Base-by-base conservation (phyloP, 2,888 invertebrate species). In the Heteromurus nitidus region DNA sequence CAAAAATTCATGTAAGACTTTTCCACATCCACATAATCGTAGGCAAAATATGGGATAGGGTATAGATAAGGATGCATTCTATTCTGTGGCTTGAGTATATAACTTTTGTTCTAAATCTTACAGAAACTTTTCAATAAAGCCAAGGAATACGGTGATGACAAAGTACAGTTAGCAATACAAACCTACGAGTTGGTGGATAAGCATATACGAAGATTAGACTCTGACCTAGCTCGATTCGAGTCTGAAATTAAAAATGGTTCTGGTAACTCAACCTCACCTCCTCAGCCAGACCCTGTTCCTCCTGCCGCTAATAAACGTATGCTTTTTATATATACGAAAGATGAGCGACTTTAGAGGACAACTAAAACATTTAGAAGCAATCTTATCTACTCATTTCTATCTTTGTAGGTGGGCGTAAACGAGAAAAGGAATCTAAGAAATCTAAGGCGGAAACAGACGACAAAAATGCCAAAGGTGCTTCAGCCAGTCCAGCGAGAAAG, bases 111-210 rank as follows among this genome's bases (percentile, higher is more conserved):
- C n/a, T n/a, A n/a, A n/a, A n/a, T n/a, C n/a, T n/a, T n/a, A n/a
- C 94, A 96, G 89, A 94, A 94, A 82, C 90, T 96, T 76, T 98
- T 97, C 88, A 95, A 95, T 87, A 97, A 97, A 90, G 97, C 97
- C 16, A 96, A 96, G 88, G 97, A 97, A 89, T 97, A 96, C 89
- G 97, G 97, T 1, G 98, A 98, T 89, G 98, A 98, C 88, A 99
- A 99, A 91, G 98, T 99, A 36, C 96, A 97, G 89, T 91, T 99
- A 82, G 98, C 99, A 1, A 97, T 98, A 90, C 97, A 98, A 91
- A 98, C 98, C 0, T 99, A 99, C 89, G 99, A 99, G 91, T 91
- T 98, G 90, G 86, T 86, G 16, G 98, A 99, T 90, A 98, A 98
- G 89, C 98, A 99, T 89, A 99, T 99, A 86, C 92, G 98, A 88